Conservation (phyloP, 2,888 invertebrate species). For the Tholera decimalis region DNA sequence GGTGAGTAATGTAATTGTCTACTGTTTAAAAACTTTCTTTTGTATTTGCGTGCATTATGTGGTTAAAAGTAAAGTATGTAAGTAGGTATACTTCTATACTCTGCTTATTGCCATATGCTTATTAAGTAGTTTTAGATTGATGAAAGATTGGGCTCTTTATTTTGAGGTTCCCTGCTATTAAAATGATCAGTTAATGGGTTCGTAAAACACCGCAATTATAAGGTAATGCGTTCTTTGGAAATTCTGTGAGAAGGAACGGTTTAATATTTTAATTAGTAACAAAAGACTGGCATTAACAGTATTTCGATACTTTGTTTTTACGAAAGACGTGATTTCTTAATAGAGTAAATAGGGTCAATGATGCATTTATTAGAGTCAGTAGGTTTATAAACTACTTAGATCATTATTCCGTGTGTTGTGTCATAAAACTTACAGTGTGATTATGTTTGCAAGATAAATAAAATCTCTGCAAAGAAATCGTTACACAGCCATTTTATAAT, state of each 20-base stretch:
- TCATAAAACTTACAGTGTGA: neutral
- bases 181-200: conserved; percentile 8
- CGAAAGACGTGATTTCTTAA: conserved; percentile 1
- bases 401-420: neutral
- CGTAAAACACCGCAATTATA: neutral
- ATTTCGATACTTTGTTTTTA: conserved; percentile 12
- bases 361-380: conserved; percentile 6
- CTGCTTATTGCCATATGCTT: conserved; percentile 3
- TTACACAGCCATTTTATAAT: neutral
- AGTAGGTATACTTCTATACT: conserved; percentile 34
- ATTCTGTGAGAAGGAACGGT: neutral
- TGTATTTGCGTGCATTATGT: conserved; percentile 41
- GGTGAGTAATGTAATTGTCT: conserved; percentile 79
- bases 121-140: conserved; percentile 41
- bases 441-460: neutral
- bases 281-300: neutral
- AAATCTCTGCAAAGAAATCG: neutral
- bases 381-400: neutral
- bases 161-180: neutral
- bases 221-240: neutral
- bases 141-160: conserved; percentile 10
- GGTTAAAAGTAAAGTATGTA: conserved; percentile 19
- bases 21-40: conserved; percentile 62
- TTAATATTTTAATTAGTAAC: neutral
- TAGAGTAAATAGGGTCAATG: neutral